Evolutionary conservation across 1,140 invertebrate species (phyloP), one percentile per base, ranked within the genome.

Genomic region (Limonius californicus): DNA sequence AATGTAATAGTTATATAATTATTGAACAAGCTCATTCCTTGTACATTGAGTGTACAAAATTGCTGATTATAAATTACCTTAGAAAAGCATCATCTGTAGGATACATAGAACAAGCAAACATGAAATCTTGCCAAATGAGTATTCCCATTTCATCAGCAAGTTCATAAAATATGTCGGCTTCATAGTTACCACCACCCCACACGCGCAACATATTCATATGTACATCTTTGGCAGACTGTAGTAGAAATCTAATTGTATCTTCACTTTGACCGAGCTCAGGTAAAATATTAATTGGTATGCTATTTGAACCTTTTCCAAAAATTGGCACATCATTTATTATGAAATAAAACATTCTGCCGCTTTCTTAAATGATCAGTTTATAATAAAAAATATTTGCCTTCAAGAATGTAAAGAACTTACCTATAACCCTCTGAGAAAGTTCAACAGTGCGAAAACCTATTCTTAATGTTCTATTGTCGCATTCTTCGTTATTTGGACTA

Each of bases 51-150:
- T n/a, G n/a, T n/a, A n/a, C n/a, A n/a, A n/a, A n/a, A n/a, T n/a
- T n/a, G n/a, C n/a, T n/a, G n/a, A n/a, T n/a, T n/a, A n/a, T n/a
- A n/a, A n/a, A n/a, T 76, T 75, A 82, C 80, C 78, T 65, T 1
- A 99, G 77, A 78, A 96, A 98, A 8, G 81, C 73, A 0, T 78
- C 62, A 57, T 85, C 84, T 0, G 85, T 83, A 3, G 96, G 97
- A 79, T 99, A 99, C 87, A 99, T 91, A 4, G 89, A 84, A 74
- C 95, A 98, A 0, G 97, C 97, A 78, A 98, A 99, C 90, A 99
- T 97, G 64, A 99, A 89, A 77, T 99, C 95, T 79, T 95, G 90
- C 92, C 92, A 94, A 39, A 95, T 86, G 67, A 95, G 80, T 19
- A 95, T 88, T 11, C 92, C 92, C 18, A 88, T 78, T 68, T 88